Percentiles rank a stretch among this genome's conserved stretches.
phyloP scores from a whole-genome alignment of 1,140 invertebrate species.

The Aplysia californica region DNA sequence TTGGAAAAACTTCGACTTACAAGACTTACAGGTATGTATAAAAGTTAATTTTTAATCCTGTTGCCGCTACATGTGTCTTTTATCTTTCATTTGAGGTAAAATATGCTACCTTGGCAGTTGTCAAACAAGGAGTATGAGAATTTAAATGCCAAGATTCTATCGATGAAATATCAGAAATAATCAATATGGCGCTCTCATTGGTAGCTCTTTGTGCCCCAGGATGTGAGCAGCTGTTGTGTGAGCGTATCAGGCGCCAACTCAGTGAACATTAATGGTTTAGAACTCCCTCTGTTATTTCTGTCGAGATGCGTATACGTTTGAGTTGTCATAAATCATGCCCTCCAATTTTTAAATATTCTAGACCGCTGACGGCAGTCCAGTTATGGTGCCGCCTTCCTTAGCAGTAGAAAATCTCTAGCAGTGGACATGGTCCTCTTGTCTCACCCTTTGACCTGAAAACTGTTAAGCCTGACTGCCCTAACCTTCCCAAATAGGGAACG shows the following conservation, averaged over 20 bases:
- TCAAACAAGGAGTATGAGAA: background rate
- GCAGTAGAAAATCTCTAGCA: no score
- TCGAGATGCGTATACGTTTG: background rate
- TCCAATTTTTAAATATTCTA: background rate
- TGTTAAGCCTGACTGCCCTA: no score
- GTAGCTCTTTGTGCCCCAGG: constrained; percentile 37
- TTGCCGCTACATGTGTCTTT: background rate
- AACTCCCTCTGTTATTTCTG: background rate
- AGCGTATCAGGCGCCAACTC: background rate
- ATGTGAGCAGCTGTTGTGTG: constrained; percentile 15
- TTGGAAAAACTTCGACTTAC: constrained; percentile 71
- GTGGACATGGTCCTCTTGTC: no score
- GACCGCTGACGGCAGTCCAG: background rate
- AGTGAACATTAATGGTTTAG: background rate
- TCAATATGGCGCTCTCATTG: constrained; percentile 56
- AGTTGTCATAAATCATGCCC: background rate
- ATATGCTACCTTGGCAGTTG: constrained; percentile 4
- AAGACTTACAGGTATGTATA: constrained; percentile 67
- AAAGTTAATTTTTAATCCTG: constrained; percentile 27
- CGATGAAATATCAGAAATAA: constrained; percentile 58
- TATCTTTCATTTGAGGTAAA: constrained; percentile 1
- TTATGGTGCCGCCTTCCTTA: background rate
- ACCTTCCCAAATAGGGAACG: no score
- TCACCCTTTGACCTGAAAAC: no score
- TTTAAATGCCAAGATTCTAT: constrained; percentile 41